Evolutionary conservation across 2,797 vertebrate species (phyloP).

Genomic region (Carcharodon carcharias): DNA sequence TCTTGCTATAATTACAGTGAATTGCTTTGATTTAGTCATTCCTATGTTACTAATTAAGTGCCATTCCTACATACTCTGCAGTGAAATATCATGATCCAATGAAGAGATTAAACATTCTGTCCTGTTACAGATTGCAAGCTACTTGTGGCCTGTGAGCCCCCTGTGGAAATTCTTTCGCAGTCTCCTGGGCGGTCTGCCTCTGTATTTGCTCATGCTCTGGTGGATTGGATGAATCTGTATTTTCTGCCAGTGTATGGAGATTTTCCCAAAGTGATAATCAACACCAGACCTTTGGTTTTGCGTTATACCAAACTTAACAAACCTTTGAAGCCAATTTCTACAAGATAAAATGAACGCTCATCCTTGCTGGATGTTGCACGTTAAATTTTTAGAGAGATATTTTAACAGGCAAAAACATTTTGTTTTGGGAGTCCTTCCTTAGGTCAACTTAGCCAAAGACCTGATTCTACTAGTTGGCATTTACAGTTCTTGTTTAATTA

Average conservation of each 20-base stretch:
- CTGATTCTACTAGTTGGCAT: neutral
- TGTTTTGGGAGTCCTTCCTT: neutral
- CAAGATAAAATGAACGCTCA: neutral
- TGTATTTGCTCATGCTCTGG: neutral
- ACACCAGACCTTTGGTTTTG: slow-evolving; percentile 25
- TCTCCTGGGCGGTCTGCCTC: neutral
- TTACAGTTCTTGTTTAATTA: neutral
- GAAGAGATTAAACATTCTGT: slow-evolving; percentile 1
- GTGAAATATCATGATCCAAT: neutral
- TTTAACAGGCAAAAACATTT: neutral
- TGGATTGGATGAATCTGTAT: neutral
- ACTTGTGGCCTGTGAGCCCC: neutral
- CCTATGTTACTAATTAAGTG: neutral
- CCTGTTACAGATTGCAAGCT: neutral
- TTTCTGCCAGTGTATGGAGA: neutral
- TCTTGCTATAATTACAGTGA: neutral
- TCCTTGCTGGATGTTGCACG: neutral
- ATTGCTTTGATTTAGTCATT: neutral
- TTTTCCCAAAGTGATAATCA: neutral
- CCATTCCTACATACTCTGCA: too few relatives aligned
- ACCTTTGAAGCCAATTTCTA: neutral
- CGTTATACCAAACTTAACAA: neutral
- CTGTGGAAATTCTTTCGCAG: neutral
- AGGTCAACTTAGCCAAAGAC: neutral
- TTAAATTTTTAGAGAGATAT: neutral